Base-by-base conservation (phyloP, 2,888 invertebrate genomes). In the Reticulitermes lucifugus region DNA sequence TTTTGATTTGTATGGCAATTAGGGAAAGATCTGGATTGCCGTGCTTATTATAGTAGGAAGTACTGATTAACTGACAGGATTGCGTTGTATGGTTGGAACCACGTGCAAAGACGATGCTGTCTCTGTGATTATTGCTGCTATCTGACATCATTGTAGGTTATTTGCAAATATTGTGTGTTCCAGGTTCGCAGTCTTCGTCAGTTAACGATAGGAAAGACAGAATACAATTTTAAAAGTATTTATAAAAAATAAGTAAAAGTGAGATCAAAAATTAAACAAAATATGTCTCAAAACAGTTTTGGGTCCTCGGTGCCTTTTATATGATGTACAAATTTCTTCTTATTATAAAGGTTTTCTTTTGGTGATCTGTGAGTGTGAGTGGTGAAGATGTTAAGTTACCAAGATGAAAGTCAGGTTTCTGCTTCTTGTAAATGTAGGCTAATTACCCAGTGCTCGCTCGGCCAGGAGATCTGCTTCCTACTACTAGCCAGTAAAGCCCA, bases 231-330 rank as follows among this genome's bases (percentile, higher is more conserved):
- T 77, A 73, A 41, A 75, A 60, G 65, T 18, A 43, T 29, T 10
- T 29, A 81, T 65, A 81, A 81, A 41, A 79, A 59, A 79, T 43
- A 79, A 29, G 59, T 79, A 59, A 59, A 79, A 59, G 3, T n/a
- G 35, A 65, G 29, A 21, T 35, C 6, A 81, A 81, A 81, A 81
- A n/a, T 65, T 14, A n/a, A 14, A 81, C 65, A 84, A 77, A 84
- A 84, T 46, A 79, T 3, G 75, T 79, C 59, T 84, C 65, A 81
- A 81, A 81, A 70, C 70, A 65, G 59, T 81, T 84, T 84, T 59
- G 84, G 84, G 79, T 85, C 85, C 73, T 85, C 70, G 85, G 85
- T 85, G 85, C 85, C 85, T 85, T 84, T 84, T 81, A 81, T 85
- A 73, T 80, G 79, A 85, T 59, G 85, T 85, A 80, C 85, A 85